phyloP scores from a whole-genome alignment of 2,888 invertebrate species.

The Platycheirus albimanus region DNA sequence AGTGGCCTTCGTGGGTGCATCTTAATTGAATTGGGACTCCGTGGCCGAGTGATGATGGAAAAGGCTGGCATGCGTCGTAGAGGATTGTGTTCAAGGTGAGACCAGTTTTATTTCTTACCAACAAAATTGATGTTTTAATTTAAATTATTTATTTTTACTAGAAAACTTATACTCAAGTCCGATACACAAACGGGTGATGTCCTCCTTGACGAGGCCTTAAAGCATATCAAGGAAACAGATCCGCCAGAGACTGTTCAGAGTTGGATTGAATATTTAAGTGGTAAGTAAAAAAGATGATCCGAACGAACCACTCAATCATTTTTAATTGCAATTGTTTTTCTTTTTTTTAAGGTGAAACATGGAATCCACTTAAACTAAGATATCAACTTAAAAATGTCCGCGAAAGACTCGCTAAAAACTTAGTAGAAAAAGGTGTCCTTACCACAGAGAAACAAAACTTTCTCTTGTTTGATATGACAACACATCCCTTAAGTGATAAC shows the following conservation, averaged over 20 bases:
- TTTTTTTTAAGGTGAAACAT: slow-evolving; percentile 93
- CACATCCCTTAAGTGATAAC: slow-evolving; percentile 98
- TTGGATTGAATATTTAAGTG: slow-evolving; percentile 99
- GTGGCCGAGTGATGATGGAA: slow-evolving; percentile 98
- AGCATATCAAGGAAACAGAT: slow-evolving; percentile 99
- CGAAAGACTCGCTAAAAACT: slow-evolving; percentile 98
- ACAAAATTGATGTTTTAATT: background rate
- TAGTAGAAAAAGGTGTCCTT: slow-evolving; percentile 99
- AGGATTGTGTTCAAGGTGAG: slow-evolving; percentile 91
- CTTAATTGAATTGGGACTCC: slow-evolving; percentile 96
- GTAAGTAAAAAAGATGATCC: slow-evolving; percentile 84
- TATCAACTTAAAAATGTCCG: slow-evolving; percentile 99
- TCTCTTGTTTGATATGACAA: slow-evolving; percentile 99
- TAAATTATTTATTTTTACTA: slow-evolving; percentile 72
- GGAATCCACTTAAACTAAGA: slow-evolving; percentile 99
- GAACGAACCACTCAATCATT: background rate
- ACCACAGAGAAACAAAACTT: slow-evolving; percentile 99
- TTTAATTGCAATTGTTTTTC: background rate
- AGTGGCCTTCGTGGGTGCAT: slow-evolving; percentile 99
- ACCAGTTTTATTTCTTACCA: background rate
- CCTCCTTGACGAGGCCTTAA: slow-evolving; percentile 95
- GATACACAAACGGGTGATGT: slow-evolving; percentile 99
- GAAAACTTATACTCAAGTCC: slow-evolving; percentile 91
- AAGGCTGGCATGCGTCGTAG: slow-evolving; percentile 98
- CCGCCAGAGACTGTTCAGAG: slow-evolving; percentile 98